Evolutionary conservation across 1,140 invertebrate species (phyloP).

Genomic region (Globodera rostochiensis): DNA sequence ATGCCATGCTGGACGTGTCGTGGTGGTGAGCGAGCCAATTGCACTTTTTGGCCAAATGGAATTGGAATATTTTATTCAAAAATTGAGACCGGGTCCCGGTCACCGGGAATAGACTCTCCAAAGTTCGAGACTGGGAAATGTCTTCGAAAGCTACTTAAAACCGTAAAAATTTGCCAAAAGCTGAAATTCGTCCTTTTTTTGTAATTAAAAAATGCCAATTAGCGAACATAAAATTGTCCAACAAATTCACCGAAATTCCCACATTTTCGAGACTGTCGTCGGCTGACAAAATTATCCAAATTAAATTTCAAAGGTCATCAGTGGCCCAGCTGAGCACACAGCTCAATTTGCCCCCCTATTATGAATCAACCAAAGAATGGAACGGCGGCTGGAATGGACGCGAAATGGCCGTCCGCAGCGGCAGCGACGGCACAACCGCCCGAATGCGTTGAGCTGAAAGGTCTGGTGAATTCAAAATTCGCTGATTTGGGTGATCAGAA

Average conservation of each 20-base stretch:
- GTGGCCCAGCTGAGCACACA: conserved; percentile 51
- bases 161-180: no score
- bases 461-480: conserved; percentile 4
- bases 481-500: not conserved
- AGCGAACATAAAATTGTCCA: not conserved
- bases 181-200: no score
- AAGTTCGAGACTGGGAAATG: no score
- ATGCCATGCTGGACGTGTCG: conserved; percentile 48
- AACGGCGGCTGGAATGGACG: not conserved
- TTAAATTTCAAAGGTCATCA: conserved; percentile 49
- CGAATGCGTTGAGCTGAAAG: conserved; percentile 48
- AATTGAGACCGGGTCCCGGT: no score
- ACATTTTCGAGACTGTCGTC: not conserved
- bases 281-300: not conserved
- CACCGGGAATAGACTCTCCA: no score
- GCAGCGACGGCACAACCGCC: conserved; percentile 38
- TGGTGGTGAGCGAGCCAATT: conserved; percentile 44
- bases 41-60: no score
- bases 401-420: not conserved
- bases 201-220: no score
- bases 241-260: not conserved
- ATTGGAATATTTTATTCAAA: no score
- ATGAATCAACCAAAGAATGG: not conserved
- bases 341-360: conserved; percentile 23
- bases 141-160: no score